Base-by-base conservation (phyloP, 2,888 invertebrate genomes). In the Chaitophorus viminalis region DNA sequence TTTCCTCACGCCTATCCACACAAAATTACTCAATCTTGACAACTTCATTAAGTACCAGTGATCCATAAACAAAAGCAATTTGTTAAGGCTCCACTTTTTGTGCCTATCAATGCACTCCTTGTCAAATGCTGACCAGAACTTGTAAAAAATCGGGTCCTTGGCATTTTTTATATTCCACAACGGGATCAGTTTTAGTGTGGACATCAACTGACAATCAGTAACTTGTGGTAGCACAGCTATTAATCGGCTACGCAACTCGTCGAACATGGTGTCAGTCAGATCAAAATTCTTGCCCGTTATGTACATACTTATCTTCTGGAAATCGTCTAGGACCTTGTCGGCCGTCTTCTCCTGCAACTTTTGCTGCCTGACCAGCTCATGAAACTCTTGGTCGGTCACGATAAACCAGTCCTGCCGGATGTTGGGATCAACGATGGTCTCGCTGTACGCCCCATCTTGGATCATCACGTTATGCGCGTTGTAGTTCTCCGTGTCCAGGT, bases 11-110 rank as follows among this genome's bases (percentile, higher is more conserved):
- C 78, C 75, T 8, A 84, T 2, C 88, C 85, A 88, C 2, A 88
- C 88, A 46, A 89, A 88, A 21, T 89, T 77, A 39, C 89, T 89
- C 6, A 77, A 74, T 18, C 82, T 75, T 18, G 88, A 52, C 6
- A 89, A 52, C 6, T n/a, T 60, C 46, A 89, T 74, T 3, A 88
- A 54, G 46, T 89, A 89, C 77, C 89, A 89, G 74, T 89, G 79
- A 54, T 89, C 89, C 89, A 89, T 89, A 29, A 54, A 68, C n/a
- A 89, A 52, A 31, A 89, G 54, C 31, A 82, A 72, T 54, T 83
- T 78, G 60, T 89, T 60, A 1, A 70, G 39, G 6, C 72, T 54
- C 89, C 89, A 89, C 21, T 46, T 14, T 11, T 25, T 39, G 18
- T 68, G 46, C 25, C 88, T 72, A 11, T 65, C 46, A 5, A 88